Evolutionary conservation across 2,797 vertebrate genomes (phyloP), one percentile per base, ranked within the genome.

Genomic region (Hoplostethus mediterraneus): DNA sequence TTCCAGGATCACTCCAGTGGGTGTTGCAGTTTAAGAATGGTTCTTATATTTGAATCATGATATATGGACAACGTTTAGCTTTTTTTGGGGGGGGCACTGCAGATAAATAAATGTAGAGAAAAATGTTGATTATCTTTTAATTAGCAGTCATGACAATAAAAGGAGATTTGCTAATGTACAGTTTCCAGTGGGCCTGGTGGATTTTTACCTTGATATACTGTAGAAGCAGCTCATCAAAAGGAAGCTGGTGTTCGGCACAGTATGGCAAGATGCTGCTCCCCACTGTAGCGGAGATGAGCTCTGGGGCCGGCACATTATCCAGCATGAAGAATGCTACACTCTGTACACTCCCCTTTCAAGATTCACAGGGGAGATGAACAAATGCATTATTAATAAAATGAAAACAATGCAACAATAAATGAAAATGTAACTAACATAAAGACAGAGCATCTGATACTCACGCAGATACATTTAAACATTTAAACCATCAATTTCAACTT

Each of bases 241-340:
- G 92, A 63, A 99, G 84, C 28, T 91, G 77, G 56, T 98, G 96
- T 53, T 97, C 95, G 21, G 90, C 67, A 47, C 97, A 88, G 45
- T 98, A 99, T 1, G 96, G 97, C 42, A 93, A 85, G 55, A 99
- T 86, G 61, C 93, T 94, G 72, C 92, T 96, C 80, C 97, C 94
- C 63, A 99, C 88, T 36, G 94, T 81, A 0, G 90, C 90, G 0
- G 97, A 91, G 47, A 99, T 95, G 14, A 99, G 95, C 77, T 98
- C 97, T 0, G 98, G 97, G 44, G 96, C 98, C 3, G 95, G 85
- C 8, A 98, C 96, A 91, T 97, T 97, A 87, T 99, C 97, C 62
- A 99, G 92, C 98, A 99, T 98, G 56, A 95, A 94, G 83, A 98
- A 98, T 0, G 96, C 97, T 0, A 99, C 96, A 13, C 95, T 96